phyloP scores from a whole-genome alignment of 2,113 vertebrate species.

The Malaclemys terrapin region DNA sequence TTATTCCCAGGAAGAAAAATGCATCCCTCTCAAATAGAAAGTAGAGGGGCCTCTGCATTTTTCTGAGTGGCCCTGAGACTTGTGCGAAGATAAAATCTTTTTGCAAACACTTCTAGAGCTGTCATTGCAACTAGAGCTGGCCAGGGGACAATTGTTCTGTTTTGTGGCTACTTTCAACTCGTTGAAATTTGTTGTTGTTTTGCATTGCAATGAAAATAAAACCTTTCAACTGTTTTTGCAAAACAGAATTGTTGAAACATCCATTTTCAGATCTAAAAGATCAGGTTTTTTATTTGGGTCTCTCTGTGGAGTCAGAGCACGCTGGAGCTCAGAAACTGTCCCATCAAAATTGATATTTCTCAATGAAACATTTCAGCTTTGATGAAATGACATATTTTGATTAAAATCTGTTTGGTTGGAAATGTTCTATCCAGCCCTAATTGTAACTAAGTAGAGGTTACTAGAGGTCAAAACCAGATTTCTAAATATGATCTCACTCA shows the following conservation, averaged over 20 bases:
- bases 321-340: neutral
- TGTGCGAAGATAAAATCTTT: neutral
- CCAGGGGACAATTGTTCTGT: neutral
- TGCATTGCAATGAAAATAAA: neutral
- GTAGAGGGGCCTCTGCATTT: neutral
- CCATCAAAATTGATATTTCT: neutral
- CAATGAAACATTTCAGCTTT: neutral
- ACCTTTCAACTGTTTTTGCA: too few species aligned
- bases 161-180: neutral
- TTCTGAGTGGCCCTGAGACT: neutral
- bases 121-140: neutral
- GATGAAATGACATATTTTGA: neutral
- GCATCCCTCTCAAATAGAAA: neutral
- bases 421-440: neutral
- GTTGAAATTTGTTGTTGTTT: neutral
- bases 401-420: neutral
- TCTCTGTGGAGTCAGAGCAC: neutral
- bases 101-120: neutral
- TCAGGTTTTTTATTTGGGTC: neutral
- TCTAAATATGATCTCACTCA: neutral
- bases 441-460: neutral
- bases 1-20: neutral
- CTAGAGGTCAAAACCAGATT: neutral
- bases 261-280: neutral
- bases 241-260: neutral